Base-by-base conservation (phyloP, 1,140 invertebrate species). In the Brachionus paranguensis region DNA sequence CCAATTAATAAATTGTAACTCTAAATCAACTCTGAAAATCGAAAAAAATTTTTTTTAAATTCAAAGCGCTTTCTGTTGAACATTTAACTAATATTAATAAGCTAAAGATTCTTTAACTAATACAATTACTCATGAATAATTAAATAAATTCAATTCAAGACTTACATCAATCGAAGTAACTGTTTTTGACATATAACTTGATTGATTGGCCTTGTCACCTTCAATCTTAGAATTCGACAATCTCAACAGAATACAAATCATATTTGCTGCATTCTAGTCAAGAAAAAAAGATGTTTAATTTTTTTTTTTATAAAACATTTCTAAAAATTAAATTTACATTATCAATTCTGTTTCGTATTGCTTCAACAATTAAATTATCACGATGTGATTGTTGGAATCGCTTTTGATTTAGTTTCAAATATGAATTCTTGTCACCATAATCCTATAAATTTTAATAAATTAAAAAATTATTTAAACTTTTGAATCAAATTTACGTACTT, bases 101-200 rank as follows among this genome's bases (percentile, higher is more conserved):
- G 33, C 33, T 37, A 37, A 37, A 37, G 33, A 3, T 29, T 29
- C 27, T 29, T 29, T 29, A 29, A 29, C 2, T 29, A 29, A 29
- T 29, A 1, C 2, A 29, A 29, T 29, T 29, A 29, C 27, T 2
- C 3, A 29, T 29, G 2, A 29, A 2, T 20, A 55, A 55, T 20
- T 10, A 27, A 60, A 60, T 60, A 60, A 53, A 55, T 55, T 11
- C 45, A 47, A 47, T n/a, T 47, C 4, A 79, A 24, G 2, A 64
- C 70, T 79, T 79, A 79, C 78, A 79, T 79, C 78, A 64, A 79
- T 60, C 33, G 78, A 60, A 64, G 78, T 79, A 37, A 55, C 41
- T 64, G 78, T 33, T 53, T 53, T 79, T 17, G 78, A 79, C 17
- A 53, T 33, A 37, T 55, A 29, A 33, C 55, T 79, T 12, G 17